Evolutionary conservation across 37 sponge, comb jelly and placozoan genomes (phyloP).

Genomic region (Diacarnus erythraeanus): DNA sequence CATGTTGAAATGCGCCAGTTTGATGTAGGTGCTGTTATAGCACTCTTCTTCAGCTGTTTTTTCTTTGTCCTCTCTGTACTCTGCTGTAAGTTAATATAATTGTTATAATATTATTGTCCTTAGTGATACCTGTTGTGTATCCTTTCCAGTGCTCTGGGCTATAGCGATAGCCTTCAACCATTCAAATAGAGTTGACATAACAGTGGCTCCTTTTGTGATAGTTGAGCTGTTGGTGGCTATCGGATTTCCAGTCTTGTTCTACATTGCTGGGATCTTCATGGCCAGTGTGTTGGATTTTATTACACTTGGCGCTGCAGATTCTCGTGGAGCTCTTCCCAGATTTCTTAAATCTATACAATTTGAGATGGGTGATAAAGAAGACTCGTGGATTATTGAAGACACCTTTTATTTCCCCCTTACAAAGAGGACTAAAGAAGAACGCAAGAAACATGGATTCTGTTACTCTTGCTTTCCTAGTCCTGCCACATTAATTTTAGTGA

Average conservation of each 20-base stretch:
- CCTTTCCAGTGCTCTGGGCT: slow-evolving; percentile 62
- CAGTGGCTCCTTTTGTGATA: slow-evolving; percentile 33
- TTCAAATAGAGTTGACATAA: background rate
- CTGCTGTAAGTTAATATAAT: slow-evolving; percentile 19
- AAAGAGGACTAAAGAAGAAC: background rate
- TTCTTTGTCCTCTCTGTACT: slow-evolving; percentile 4
- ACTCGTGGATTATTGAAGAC: slow-evolving; percentile 57
- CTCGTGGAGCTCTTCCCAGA: slow-evolving; percentile 6
- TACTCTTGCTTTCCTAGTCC: background rate
- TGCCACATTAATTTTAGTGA: slow-evolving; percentile 27
- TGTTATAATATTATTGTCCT: too few relatives aligned
- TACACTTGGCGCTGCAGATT: slow-evolving; percentile 50
- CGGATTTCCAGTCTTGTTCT: slow-evolving; percentile 34
- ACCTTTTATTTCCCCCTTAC: slow-evolving; percentile 43
- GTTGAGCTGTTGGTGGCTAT: slow-evolving; percentile 55
- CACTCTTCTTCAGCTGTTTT: slow-evolving; percentile 26
- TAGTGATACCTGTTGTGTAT: background rate
- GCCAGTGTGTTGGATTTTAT: slow-evolving; percentile 49
- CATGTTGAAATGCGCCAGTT: background rate
- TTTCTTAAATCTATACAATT: slow-evolving; percentile 40
- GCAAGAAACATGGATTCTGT: background rate
- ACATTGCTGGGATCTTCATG: slow-evolving; percentile 17
- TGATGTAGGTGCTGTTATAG: background rate
- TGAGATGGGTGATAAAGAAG: slow-evolving; percentile 16
- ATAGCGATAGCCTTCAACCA: slow-evolving; percentile 50